phyloP scores from a whole-genome alignment of 2,113 vertebrate genomes.

The Otus sunia region DNA sequence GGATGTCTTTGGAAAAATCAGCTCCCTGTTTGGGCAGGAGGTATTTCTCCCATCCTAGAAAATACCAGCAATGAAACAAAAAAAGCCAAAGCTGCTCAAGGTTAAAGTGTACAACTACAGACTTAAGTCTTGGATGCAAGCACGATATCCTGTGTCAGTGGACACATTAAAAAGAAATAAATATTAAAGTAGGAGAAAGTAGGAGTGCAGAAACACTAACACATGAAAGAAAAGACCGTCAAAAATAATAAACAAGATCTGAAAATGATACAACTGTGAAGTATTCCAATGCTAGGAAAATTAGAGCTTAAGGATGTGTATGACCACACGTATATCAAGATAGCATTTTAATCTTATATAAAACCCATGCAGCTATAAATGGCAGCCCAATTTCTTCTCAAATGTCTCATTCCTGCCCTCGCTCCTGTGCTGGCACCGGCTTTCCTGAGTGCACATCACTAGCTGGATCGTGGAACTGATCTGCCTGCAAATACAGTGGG shows the following conservation, averaged over 20 bases:
- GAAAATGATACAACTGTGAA: fast-evolving
- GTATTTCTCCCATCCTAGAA: background rate
- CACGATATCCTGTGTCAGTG: fast-evolving
- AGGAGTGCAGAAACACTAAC: background rate
- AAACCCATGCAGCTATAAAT: fast-evolving
- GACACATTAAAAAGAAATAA: too few species aligned
- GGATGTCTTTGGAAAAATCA: background rate
- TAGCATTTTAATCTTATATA: fast-evolving
- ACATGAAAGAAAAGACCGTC: fast-evolving
- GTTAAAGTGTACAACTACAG: background rate
- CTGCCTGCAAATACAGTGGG: fast-evolving
- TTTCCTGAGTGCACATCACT: background rate
- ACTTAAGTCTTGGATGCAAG: background rate
- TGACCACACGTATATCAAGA: fast-evolving
- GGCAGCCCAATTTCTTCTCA: background rate
- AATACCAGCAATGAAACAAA: background rate
- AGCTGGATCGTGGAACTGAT: fast-evolving
- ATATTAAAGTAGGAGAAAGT: background rate
- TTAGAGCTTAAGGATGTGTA: fast-evolving
- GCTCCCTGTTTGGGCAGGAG: background rate
- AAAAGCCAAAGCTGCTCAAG: background rate
- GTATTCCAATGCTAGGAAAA: fast-evolving
- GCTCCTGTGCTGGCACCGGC: background rate
- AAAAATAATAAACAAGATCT: background rate
- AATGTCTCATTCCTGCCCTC: background rate